Percentiles rank a stretch among this genome's conserved stretches.
Conservation (phyloP, 1,140 invertebrate genomes). For the Drusus annulatus region DNA sequence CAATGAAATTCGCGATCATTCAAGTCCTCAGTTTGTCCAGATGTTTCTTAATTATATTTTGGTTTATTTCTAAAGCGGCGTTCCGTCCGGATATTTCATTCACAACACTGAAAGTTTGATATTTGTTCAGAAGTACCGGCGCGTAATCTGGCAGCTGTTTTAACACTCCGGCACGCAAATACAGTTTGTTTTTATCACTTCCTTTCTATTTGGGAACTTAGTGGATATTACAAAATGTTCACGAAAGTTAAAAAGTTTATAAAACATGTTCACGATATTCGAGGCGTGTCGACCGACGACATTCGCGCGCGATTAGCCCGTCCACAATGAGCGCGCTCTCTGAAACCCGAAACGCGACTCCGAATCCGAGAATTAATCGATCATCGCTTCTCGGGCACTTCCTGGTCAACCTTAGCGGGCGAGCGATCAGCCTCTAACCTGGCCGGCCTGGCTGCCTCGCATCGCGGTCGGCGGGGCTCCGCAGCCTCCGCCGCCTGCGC, state of each 20-base stretch:
- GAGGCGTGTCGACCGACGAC: background rate
- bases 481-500: constrained; percentile 43
- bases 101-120: constrained; percentile 6
- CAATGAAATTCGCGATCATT: constrained; percentile 35
- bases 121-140: background rate
- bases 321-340: constrained; percentile 32
- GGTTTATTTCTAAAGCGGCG: background rate
- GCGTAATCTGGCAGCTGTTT: constrained; percentile 17
- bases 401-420: constrained; percentile 40
- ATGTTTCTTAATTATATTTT: constrained; percentile 11
- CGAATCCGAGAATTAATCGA: constrained; percentile 45
- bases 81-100: constrained; percentile 42
- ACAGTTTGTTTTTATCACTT: constrained; percentile 20
- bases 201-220: constrained; percentile 26
- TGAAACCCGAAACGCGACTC: constrained; percentile 31
- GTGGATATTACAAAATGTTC: background rate
- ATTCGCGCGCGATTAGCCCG: constrained; percentile 31
- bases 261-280: background rate
- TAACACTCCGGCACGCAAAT: constrained; percentile 23
- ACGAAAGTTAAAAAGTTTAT: background rate
- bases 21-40: constrained; percentile 26
- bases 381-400: constrained; percentile 53
- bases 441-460: no score
- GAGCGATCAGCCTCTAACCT: constrained; percentile 15
- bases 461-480: background rate